These are phyloP conservation scores for Apodemus speciosus DNA, from an alignment of 2,113 vertebrate species.

Conservation along the genomic window DNA sequence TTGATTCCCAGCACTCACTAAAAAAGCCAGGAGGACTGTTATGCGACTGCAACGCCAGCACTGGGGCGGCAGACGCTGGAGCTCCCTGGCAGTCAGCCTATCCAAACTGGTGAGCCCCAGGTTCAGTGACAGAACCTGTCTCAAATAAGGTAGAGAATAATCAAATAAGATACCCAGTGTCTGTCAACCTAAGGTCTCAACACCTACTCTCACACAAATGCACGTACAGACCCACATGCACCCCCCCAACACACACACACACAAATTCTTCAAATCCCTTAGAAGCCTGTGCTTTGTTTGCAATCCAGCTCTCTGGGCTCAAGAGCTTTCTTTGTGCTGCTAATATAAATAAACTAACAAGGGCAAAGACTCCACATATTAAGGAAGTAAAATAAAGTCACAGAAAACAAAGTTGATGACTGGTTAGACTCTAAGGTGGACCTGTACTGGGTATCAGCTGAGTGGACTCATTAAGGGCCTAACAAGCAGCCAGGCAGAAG, in stretches of 20 bases:
- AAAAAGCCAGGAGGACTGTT: background rate
- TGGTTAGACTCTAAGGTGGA: background rate
- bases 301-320: constrained; percentile 83
- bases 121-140: background rate
- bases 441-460: background rate
- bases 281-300: constrained; percentile 86
- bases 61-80: background rate
- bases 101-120: background rate
- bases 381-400: constrained; percentile 44
- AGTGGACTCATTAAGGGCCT: background rate
- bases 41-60: background rate
- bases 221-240: background rate
- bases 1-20: background rate
- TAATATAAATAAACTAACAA: constrained; percentile 70
- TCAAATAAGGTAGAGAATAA: background rate
- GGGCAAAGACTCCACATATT: constrained; percentile 32
- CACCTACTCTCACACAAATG: background rate
- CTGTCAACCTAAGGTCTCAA: background rate
- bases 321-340: constrained; percentile 82
- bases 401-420: background rate
- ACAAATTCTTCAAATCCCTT: constrained; percentile 88
- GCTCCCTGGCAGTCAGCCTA: background rate
- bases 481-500: background rate
- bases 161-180: background rate
- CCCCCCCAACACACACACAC: constrained; percentile 62